Base-by-base conservation (phyloP, 2,888 invertebrate species). In the Orthosia gracilis region DNA sequence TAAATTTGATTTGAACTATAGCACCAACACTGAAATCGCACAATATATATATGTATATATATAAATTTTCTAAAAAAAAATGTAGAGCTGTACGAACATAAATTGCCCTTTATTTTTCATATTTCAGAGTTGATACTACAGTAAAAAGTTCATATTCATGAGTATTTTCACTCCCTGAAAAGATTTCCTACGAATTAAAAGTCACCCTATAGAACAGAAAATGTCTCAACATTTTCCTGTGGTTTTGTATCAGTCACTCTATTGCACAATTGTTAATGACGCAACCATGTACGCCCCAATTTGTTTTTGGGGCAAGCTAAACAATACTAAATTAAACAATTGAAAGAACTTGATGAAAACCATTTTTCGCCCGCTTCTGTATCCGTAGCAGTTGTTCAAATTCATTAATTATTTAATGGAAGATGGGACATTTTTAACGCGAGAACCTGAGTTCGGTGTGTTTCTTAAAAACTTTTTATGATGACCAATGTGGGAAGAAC, bases 251-350 rank as follows among this genome's bases (percentile, higher is more conserved):
- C 65, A 68, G 73, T 82, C 75, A 78, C 73, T 73, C 65, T 71
- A 70, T 67, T 82, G 73, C 78, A 76, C 70, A 58, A 49, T 76
- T 76, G 52, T 70, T 75, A 85, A 85, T 85, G 85, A 84, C 73
- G 73, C 73, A 40, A 57, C 66, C 52, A 78, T 83, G 65, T 75
- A 77, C 82, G 89, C 86, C 65, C 88, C 83, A 89, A 78, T 89
- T 88, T 71, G 70, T 73, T 83, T 86, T 73, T 80, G 57, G 86
- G 80, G 40, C 80, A 78, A 73, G 59, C 58, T 73, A 17, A 21
- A 76, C 68, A 75, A 71, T 72, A 50, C n/a, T 26, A 23, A 72
- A 71, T 17, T 64, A 72, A 55, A 62, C n/a, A 45, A 23, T 18
- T 21, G 15, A 55, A n/a, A 61, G 45, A 67, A 71, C 59, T 78